Base-by-base conservation (phyloP, 2,113 vertebrate species). In the Naja naja region DNA sequence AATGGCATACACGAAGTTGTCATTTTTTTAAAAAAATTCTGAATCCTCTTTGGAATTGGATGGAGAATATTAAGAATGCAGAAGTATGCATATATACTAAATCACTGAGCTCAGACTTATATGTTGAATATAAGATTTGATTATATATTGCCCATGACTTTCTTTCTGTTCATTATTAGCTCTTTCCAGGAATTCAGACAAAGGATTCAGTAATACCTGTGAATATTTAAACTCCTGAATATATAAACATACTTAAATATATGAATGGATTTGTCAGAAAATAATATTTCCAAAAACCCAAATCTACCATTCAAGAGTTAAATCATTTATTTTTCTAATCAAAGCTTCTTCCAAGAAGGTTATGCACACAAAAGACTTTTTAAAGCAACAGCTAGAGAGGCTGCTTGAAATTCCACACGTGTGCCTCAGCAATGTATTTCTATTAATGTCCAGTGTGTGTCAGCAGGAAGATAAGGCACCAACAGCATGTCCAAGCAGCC, bases 391-490 rank as follows among this genome's bases (percentile, higher is more conserved):
- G 96, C 96, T 90, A 93, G 85, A 95, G 93, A 56, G 64, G 96
- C 97, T 98, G 96, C 97, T 98, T 97, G 97, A 98, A 97, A 98
- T 99, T 99, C 98, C 95, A 97, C 96, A 96, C 98, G 92, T 97
- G 96, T 96, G 90, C 97, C 96, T 95, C 95, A 96, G 97, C 96
- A 96, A 97, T 97, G 97, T 98, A 98, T 98, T 98, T 98, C 98
- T 98, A 99, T 98, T 99, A 99, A 98, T 97, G 97, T 98, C 97
- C 98, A 97, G 98, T 96, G 98, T 97, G 98, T 98, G 98, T 98
- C 98, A 97, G 98, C 97, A 93, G 94, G 95, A 96, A 98, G 98
- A 99, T 99, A 99, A 99, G 98, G 95, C 93, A 96, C 96, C 94
- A 97, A 98, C 98, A 98, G 97, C 98, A 87, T 98, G 97, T 98